A percentile compares a stretch with the other conserved stretches of the same genome.
Conservation (phyloP, 1,140 invertebrate species). For the Pristionchus pacificus region DNA sequence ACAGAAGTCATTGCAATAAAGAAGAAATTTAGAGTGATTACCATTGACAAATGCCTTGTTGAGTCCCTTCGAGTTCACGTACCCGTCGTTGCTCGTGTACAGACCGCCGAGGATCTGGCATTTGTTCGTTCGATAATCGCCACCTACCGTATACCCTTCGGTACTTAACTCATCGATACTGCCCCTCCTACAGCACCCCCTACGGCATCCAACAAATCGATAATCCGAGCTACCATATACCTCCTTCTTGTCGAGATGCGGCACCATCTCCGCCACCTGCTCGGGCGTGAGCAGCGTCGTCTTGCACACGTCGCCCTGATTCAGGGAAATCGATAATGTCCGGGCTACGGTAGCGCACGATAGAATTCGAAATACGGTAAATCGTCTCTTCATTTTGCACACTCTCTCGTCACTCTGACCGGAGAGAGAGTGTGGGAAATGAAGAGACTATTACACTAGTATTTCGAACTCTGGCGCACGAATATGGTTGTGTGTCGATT, state of each 20-base stretch:
- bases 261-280: slow-evolving; percentile 55
- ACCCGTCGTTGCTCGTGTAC: slow-evolving; percentile 31
- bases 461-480: neutral
- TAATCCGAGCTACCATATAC: neutral
- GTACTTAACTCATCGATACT: too few species aligned
- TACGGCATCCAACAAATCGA: neutral
- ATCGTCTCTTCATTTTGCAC: too few species aligned
- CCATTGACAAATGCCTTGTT: slow-evolving; percentile 14
- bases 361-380: too few species aligned
- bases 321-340: neutral
- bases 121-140: too few species aligned
- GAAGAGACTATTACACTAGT: neutral
- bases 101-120: slow-evolving; percentile 31
- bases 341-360: neutral
- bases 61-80: slow-evolving; percentile 3
- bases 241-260: slow-evolving; percentile 52
- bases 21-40: too few species aligned
- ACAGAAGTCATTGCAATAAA: too few species aligned
- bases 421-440: neutral
- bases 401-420: too few species aligned
- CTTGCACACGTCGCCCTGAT: slow-evolving; percentile 36
- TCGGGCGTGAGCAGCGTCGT: slow-evolving; percentile 55
- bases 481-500: slow-evolving; percentile 10
- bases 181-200: too few species aligned
- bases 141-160: too few species aligned